Evolutionary conservation across 2,113 vertebrate species (phyloP).

Genomic region (Phylloscopus whistleri): DNA sequence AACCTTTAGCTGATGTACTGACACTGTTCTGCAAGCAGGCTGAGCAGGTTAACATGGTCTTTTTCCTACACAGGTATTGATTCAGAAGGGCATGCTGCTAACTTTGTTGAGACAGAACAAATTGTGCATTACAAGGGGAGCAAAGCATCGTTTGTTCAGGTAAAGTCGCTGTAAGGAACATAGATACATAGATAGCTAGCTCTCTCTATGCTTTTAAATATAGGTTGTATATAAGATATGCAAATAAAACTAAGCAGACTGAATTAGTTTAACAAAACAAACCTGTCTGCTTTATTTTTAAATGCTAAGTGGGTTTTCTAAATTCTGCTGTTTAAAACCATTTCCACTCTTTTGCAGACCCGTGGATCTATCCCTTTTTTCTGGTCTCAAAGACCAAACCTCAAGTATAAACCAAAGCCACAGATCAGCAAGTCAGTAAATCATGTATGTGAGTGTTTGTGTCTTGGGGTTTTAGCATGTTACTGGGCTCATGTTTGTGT

Average conservation of each 20-base stretch:
- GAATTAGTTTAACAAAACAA: background rate
- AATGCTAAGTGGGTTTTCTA: background rate
- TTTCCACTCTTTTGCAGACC: slow-evolving; percentile 75
- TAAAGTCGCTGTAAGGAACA: background rate
- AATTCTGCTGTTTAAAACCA: background rate
- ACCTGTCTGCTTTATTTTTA: background rate
- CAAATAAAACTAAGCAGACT: background rate
- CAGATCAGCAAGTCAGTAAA: slow-evolving; percentile 93
- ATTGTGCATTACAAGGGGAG: slow-evolving; percentile 86
- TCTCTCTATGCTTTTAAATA: background rate
- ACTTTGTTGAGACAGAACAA: slow-evolving; percentile 97
- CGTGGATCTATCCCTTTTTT: slow-evolving; percentile 95
- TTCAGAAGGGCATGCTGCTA: slow-evolving; percentile 95
- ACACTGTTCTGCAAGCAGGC: background rate
- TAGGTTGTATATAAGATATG: background rate
- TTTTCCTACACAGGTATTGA: slow-evolving; percentile 82
- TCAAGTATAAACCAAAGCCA: slow-evolving; percentile 93
- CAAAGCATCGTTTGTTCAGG: slow-evolving; percentile 91
- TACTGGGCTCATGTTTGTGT: background rate
- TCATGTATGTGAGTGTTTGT: slow-evolving; percentile 79
- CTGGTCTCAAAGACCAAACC: slow-evolving; percentile 96
- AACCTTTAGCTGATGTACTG: background rate
- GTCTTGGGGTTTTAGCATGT: background rate
- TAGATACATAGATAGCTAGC: background rate
- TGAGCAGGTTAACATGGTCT: background rate